Conservation (phyloP, 2,888 invertebrate species). For the Dendrolimus houi region DNA sequence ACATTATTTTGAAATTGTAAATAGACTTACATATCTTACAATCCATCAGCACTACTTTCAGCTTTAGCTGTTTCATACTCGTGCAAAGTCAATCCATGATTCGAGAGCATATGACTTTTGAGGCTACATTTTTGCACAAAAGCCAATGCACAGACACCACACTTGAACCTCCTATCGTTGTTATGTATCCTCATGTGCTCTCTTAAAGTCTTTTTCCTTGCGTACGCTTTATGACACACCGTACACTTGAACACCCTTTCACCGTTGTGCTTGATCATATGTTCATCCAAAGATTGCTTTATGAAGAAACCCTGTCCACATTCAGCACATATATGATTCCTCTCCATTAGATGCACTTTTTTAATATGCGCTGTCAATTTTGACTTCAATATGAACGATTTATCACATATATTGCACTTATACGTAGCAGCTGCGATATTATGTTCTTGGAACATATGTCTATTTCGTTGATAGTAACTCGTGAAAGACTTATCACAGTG, state of each 20-base stretch:
- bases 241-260: slow-evolving; percentile 54
- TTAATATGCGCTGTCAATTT: slow-evolving; percentile 60
- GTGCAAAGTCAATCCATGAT: slow-evolving; percentile 48
- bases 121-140: slow-evolving; percentile 63
- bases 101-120: slow-evolving; percentile 60
- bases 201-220: slow-evolving; percentile 54
- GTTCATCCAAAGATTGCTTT: slow-evolving; percentile 55
- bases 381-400: slow-evolving; percentile 53
- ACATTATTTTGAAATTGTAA: slow-evolving; percentile 1
- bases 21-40: slow-evolving; percentile 3
- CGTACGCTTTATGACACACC: slow-evolving; percentile 54
- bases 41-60: not conserved
- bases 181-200: slow-evolving; percentile 67
- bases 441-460: slow-evolving; percentile 57
- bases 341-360: slow-evolving; percentile 60
- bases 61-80: slow-evolving; percentile 38
- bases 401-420: slow-evolving; percentile 61
- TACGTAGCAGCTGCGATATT: slow-evolving; percentile 47
- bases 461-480: slow-evolving; percentile 54
- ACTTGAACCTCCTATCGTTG: slow-evolving; percentile 59
- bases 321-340: slow-evolving; percentile 54
- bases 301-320: slow-evolving; percentile 62
- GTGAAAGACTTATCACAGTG: slow-evolving; percentile 55
- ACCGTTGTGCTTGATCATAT: slow-evolving; percentile 61
- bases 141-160: slow-evolving; percentile 46